Percentiles rank a stretch among this genome's conserved stretches.
Evolutionary conservation across 2,888 invertebrate species (phyloP).

Genomic region (Nebria salina): DNA sequence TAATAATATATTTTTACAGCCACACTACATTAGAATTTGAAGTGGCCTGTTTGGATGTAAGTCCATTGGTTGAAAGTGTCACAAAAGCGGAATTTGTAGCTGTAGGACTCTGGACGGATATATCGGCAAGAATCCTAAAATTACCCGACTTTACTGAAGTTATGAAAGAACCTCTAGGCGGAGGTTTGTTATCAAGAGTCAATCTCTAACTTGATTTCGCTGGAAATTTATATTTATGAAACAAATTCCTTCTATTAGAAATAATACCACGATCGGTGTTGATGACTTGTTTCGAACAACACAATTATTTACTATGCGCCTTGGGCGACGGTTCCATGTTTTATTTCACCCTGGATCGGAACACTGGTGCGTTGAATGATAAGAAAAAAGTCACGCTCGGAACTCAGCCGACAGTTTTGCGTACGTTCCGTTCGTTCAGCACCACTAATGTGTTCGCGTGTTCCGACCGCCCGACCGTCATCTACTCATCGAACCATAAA

Average conservation of each 20-base stretch:
- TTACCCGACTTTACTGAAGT: slow-evolving; percentile 83
- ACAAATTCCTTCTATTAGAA: slow-evolving; percentile 68
- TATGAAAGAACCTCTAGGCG: slow-evolving; percentile 88
- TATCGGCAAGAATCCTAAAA: slow-evolving; percentile 86
- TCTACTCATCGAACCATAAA: slow-evolving; percentile 99
- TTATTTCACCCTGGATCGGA: slow-evolving; percentile 88
- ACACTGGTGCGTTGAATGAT: slow-evolving; percentile 80
- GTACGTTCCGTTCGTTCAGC: slow-evolving; percentile 87
- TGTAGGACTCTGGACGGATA: slow-evolving; percentile 97
- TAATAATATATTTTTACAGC: not conserved
- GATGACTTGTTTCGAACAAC: slow-evolving; percentile 93
- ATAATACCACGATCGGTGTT: slow-evolving; percentile 96
- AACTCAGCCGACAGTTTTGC: slow-evolving; percentile 94
- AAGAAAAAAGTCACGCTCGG: slow-evolving; percentile 96
- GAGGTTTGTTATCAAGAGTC: slow-evolving; percentile 60
- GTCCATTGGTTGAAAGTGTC: slow-evolving; percentile 74
- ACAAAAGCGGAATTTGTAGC: slow-evolving; percentile 80
- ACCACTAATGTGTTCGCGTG: slow-evolving; percentile 99
- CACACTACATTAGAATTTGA: slow-evolving; percentile 83
- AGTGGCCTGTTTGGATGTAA: slow-evolving; percentile 95
- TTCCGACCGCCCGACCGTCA: slow-evolving; percentile 97
- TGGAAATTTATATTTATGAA: not conserved
- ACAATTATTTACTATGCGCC: slow-evolving; percentile 89
- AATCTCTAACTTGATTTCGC: too few relatives aligned
- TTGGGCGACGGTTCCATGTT: slow-evolving; percentile 98